These are phyloP conservation scores for Erebia palarica DNA, from an alignment of 2,888 invertebrate species.

Conservation along the genomic window DNA sequence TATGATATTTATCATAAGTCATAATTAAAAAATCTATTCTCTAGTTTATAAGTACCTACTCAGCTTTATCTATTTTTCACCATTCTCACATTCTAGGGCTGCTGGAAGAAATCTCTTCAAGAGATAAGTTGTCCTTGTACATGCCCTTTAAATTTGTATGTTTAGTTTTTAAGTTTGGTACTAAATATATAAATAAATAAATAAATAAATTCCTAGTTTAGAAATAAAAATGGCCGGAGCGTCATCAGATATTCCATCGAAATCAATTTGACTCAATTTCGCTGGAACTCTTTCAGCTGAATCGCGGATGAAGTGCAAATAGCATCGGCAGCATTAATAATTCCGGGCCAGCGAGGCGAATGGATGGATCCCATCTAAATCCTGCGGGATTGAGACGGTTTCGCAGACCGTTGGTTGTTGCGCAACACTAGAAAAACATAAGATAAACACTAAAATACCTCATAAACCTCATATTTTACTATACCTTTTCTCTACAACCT, in stretches of 20 bases:
- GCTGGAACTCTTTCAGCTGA: conserved; percentile 43
- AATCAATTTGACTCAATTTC: conserved; percentile 43
- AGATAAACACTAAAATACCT: background rate
- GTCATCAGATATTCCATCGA: conserved; percentile 41
- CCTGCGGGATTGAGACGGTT: conserved; percentile 45
- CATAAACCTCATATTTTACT: no score
- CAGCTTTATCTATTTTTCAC: no score
- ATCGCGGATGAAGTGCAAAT: conserved; percentile 44
- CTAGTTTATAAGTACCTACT: no score
- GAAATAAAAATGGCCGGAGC: conserved; percentile 24
- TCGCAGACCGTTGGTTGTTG: background rate
- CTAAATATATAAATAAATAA: no score
- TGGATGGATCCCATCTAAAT: conserved; percentile 49
- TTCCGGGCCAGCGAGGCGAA: conserved; percentile 51
- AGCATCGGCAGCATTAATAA: conserved; percentile 54
- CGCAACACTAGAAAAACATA: background rate
- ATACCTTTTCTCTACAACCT: no score
- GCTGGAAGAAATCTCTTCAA: no score
- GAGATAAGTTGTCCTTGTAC: no score
- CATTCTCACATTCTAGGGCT: no score
- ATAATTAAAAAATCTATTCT: no score
- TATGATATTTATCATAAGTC: no score
- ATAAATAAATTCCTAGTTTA: background rate
- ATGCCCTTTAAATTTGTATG: no score
- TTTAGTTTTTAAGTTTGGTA: no score